Conservation (phyloP, 2,113 vertebrate species). For the Glareola pratincola region DNA sequence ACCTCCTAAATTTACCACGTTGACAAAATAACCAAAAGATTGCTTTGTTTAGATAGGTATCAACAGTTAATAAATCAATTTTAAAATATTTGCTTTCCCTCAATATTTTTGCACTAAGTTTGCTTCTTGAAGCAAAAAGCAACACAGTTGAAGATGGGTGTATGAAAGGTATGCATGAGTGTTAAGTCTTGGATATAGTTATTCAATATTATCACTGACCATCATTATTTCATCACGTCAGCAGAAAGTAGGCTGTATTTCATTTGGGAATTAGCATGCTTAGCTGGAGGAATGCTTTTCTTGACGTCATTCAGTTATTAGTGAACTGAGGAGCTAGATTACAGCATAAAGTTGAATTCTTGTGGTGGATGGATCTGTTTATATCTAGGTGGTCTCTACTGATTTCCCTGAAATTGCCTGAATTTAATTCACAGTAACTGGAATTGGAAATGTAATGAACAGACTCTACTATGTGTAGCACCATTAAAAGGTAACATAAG, state of each 20-base stretch:
- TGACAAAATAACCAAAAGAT: not conserved
- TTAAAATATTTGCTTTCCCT: not conserved
- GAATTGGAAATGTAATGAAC: not conserved
- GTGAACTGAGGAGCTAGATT: not conserved
- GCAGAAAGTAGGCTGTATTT: not conserved
- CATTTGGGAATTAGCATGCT: not conserved
- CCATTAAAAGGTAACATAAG: not conserved
- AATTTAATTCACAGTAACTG: not conserved
- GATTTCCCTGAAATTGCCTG: not conserved
- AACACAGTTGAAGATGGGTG: not conserved
- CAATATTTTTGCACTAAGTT: slow-evolving; percentile 8
- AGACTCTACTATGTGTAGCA: not conserved
- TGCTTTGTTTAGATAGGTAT: not conserved
- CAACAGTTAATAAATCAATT: not conserved
- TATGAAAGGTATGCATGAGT: not conserved
- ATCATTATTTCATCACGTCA: not conserved
- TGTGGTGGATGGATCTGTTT: not conserved
- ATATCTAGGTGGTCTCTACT: not conserved
- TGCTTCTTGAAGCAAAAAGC: slow-evolving; percentile 2
- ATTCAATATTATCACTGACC: not conserved
- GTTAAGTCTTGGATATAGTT: not conserved
- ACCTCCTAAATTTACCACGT: not conserved
- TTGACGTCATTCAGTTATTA: not conserved
- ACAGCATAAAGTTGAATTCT: not conserved
- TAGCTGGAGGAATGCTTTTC: not conserved